Base-by-base conservation (phyloP, 2,888 invertebrate genomes). In the Tribolium freemani region DNA sequence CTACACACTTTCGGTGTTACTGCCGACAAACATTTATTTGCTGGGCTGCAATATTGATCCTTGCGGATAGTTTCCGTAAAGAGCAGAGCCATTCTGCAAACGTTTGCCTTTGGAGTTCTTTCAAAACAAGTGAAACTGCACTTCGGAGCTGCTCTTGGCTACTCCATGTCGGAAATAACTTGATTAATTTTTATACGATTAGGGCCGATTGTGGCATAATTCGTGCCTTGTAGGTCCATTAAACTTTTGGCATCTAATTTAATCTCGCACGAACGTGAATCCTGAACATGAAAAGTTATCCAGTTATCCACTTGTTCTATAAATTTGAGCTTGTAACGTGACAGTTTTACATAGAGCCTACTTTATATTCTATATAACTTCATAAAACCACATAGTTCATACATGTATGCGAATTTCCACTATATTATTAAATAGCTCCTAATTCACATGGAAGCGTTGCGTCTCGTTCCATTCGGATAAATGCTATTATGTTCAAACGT, bases 301-400 rank as follows among this genome's bases (percentile, higher is more conserved):
- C 82, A 83, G 82, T 83, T 83, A 84, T 83, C 83, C 83, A 82
- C 83, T 84, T 84, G 83, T 84, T 84, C 84, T 83, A 85, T 85
- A 84, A 85, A 86, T 85, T 85, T 81, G 79, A 79, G 80, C 81
- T 78, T 76, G 82, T 81, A 82, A 84, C 85, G 85, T 86, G 84
- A 83, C 82, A 81, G 81, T 84, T 83, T 84, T 84, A 83, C 84
- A 83, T 84, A 84, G 78, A 72, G 78, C 82, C 82, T 83, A 79
- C 79, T 83, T 83, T 83, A 82, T 82, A 83, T 83, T 83, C 82
- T 77, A 77, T 75, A 79, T 78, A 78, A 78, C 79, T 79, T 78
- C 76, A 79, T 79, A 77, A 78, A 78, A 77, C 79, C 77, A 50
- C 76, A 77, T 73, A 69, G 74, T 70, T 75, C 74, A 66, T 72